Base-by-base conservation (phyloP, 2,888 invertebrate species). In the Callimorpha dominula region DNA sequence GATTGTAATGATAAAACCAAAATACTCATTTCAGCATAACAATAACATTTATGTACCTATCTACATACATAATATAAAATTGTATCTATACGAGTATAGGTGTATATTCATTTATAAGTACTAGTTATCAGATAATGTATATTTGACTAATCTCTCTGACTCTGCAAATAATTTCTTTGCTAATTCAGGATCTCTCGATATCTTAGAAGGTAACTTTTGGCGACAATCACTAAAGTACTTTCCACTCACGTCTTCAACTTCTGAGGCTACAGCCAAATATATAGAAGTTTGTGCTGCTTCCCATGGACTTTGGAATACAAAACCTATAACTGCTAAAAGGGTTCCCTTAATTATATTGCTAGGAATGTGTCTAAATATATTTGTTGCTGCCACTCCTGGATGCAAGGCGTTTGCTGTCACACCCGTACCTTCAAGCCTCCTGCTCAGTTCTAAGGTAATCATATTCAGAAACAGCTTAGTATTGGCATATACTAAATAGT, bases 341-440 rank as follows among this genome's bases (percentile, higher is more conserved):
- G 91, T 66, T 69, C 81, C 86, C 68, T 92, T 91, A 72, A 95
- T 92, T 69, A 92, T 72, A 69, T 86, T 79, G 80, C 80, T 91
- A 15, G 96, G 94, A 92, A 97, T 96, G 84, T 97, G 96, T 73
- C 97, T 96, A 75, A 96, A 96, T 72, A 97, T 89, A 76, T 97
- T 96, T 5, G 97, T 97, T 65, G 96, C 95, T 6, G 97, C 97
- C 60, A 97, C 91, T 31, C 98, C 98, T 17, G 98, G 98, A 90
- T 98, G 97, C 52, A 97, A 92, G 50, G 96, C 96, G 87, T 97
- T 97, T 4, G 96, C 97, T 0, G 97, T 97, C 0, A 98, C 97
- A 60, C 96, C 96, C 0, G 90, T 91, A 90, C 96, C 97, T 90
- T 96, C 86, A 72, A 97, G 88, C 88, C 93, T 94, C 70, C 92